Percentiles rank a stretch among this genome's conserved stretches.
These are phyloP conservation scores for Mesorhabditis spiculigera DNA, from an alignment of 2,888 invertebrate species.

Conservation along the genomic window DNA sequence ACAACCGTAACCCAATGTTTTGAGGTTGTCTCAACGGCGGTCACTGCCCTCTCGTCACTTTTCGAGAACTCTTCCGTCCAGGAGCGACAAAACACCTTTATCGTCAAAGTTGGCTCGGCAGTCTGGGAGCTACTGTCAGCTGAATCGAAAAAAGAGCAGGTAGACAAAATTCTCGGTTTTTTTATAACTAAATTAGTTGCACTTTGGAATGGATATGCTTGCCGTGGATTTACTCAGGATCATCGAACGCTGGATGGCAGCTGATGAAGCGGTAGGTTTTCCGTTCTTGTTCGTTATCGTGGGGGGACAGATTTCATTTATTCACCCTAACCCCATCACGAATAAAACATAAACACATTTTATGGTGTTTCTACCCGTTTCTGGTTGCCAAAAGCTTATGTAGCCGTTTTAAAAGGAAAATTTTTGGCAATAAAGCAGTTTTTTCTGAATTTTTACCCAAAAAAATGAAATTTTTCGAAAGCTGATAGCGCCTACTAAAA, in stretches of 20 bases:
- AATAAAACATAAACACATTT: too few species aligned
- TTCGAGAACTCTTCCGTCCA: constrained; percentile 27
- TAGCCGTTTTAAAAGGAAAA: too few species aligned
- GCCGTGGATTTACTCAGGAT: constrained; percentile 48
- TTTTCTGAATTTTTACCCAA: too few species aligned
- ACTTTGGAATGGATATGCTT: constrained; percentile 44
- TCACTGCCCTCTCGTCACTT: constrained; percentile 34
- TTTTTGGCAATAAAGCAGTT: too few species aligned
- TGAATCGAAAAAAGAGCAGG: constrained; percentile 29
- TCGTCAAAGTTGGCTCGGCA: constrained; percentile 37
- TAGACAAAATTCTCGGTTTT: neutral
- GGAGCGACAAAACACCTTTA: constrained; percentile 22
- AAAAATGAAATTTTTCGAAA: too few species aligned
- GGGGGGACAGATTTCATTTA: too few species aligned
- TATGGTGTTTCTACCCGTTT: too few species aligned
- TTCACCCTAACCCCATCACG: too few species aligned
- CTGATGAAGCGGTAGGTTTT: constrained; percentile 15
- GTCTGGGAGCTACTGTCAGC: constrained; percentile 41
- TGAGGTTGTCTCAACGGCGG: constrained; percentile 39
- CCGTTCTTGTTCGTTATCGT: neutral
- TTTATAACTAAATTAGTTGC: constrained; percentile 14
- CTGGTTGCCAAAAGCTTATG: too few species aligned
- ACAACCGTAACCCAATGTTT: neutral
- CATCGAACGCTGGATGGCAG: constrained; percentile 44
- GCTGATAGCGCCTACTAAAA: too few species aligned